These are phyloP conservation scores for Capricornis sumatraensis DNA, from an alignment of 2,113 vertebrate species.

Conservation along the genomic window DNA sequence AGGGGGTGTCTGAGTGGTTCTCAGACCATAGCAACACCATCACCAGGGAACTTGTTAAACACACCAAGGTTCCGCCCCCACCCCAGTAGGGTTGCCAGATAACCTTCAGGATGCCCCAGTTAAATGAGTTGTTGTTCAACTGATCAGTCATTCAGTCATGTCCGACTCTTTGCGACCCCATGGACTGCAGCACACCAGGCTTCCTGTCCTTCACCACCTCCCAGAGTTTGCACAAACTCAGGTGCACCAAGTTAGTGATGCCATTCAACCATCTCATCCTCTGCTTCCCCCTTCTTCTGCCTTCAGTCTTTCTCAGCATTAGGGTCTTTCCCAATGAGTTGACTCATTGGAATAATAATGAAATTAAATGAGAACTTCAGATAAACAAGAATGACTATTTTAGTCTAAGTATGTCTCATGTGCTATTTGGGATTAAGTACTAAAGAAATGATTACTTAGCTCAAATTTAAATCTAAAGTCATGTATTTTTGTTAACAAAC, in stretches of 20 bases:
- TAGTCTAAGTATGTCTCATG: neutral
- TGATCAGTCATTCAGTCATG: neutral
- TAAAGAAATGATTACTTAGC: neutral
- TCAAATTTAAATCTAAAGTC: neutral
- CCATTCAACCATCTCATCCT: neutral
- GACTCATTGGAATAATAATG: neutral
- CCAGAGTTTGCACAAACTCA: neutral
- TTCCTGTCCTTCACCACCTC: neutral
- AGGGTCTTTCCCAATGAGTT: neutral
- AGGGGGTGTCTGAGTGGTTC: neutral
- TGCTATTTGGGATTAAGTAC: neutral
- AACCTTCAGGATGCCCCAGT: neutral
- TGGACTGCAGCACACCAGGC: neutral
- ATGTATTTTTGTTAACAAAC: neutral
- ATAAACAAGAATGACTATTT: neutral
- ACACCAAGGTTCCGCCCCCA: neutral
- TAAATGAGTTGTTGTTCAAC: neutral
- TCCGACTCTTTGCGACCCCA: fast-evolving
- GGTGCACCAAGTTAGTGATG: neutral
- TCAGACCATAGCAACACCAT: neutral
- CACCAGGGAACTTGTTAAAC: neutral
- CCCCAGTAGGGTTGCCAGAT: neutral
- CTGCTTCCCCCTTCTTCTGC: neutral
- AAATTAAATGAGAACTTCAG: neutral
- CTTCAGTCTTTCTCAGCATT: neutral